Base-by-base conservation (phyloP, 2,888 invertebrate species). In the Drosophila fulvimacula region DNA sequence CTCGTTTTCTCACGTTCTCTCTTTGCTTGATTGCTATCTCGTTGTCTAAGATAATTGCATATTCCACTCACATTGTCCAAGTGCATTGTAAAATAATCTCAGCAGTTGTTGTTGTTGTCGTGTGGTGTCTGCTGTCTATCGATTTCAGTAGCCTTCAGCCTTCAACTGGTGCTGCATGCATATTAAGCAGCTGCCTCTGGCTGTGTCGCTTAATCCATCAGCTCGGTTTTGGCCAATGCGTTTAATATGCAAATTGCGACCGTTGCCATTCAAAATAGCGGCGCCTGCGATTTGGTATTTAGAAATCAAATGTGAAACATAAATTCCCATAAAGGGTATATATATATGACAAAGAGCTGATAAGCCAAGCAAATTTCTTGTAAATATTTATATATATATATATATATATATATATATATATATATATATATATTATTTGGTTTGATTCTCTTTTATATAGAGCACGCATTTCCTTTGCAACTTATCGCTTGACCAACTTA, bases 61-160 rank as follows among this genome's bases (percentile, higher is more conserved):
- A 88, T 82, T 82, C 82, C 56, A 44, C 52, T 69, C 88, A 86
- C 88, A 88, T 61, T 73, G 32, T 59, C 51, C 57, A 58, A 73
- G 66, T 81, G 82, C 85, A 74, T 68, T 88, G 67, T 66, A 76
- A 73, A 83, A 73, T 74, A 68, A 79, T 57, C 68, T 57, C 63
- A 56, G 52, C 19, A 69, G 55, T 57, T 53, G 17, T 38, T 60
- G 52, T 19, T 49, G 52, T 61, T 59, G 52, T 52, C 52, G 57
- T 60, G 32, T 42, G 49, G 46, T 60, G 69, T 63, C 62, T 65
- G 83, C 30, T 62, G 84, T 82, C 88, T 85, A 85, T 88, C 60
- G 83, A 86, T 81, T 85, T 72, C 68, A 80, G 83, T 84, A 87
- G 89, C 81, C 88, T 88, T 89, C 88, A 86, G 88, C 82, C 78